Percentiles rank a stretch among this genome's conserved stretches.
Evolutionary conservation across 2,888 invertebrate species (phyloP).

Genomic region (Napeogenes sylphis): DNA sequence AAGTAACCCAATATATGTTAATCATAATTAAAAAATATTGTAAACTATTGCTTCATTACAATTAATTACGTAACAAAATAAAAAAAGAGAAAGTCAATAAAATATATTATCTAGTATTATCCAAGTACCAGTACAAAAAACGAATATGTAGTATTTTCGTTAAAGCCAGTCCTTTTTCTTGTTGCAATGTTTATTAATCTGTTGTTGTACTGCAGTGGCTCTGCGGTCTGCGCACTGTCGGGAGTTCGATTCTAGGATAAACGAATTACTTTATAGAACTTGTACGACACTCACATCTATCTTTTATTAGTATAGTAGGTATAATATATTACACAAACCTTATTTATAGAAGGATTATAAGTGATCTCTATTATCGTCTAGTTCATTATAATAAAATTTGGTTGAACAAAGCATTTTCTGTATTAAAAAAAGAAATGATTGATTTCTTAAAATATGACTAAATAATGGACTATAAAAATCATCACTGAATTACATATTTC

Average conservation of each 20-base stretch:
- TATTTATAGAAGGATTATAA: too few relatives aligned
- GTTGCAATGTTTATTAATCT: background rate
- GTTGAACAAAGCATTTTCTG: too few relatives aligned
- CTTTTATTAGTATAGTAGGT: background rate
- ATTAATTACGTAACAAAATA: background rate
- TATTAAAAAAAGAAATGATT: too few relatives aligned
- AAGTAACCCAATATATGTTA: constrained; percentile 29
- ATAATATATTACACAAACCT: background rate
- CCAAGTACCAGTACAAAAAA: too few relatives aligned
- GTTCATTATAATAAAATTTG: too few relatives aligned
- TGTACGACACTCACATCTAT: background rate
- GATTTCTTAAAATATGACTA: too few relatives aligned
- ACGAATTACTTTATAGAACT: constrained; percentile 1
- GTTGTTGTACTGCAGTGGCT: constrained; percentile 3
- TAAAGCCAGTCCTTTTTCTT: constrained; percentile 4
- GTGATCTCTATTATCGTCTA: too few relatives aligned
- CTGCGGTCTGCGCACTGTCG: constrained; percentile 22
- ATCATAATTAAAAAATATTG: background rate
- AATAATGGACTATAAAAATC: too few relatives aligned
- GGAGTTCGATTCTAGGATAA: constrained; percentile 21
- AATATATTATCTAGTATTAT: too few relatives aligned
- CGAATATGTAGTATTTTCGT: constrained; percentile 2
- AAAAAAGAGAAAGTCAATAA: background rate
- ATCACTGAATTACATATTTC: too few relatives aligned
- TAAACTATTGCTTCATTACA: background rate